Conservation (phyloP, 2,113 vertebrate genomes). For the Cynocephalus volans region DNA sequence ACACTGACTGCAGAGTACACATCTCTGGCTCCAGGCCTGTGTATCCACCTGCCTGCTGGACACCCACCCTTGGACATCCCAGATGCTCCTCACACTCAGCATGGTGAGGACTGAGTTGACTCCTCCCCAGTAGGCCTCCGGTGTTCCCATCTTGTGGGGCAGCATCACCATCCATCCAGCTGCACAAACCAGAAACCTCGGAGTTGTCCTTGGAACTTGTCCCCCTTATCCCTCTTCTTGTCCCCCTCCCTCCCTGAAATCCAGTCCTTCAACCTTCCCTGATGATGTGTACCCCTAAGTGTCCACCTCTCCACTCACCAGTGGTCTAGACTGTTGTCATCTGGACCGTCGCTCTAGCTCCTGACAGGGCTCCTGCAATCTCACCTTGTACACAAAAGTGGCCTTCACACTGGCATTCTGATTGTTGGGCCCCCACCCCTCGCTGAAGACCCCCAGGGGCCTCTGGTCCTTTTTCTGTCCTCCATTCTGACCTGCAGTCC, state of each 20-base stretch:
- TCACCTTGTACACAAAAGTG: not conserved
- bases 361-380: not conserved
- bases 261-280: not conserved
- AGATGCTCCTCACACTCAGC: not conserved
- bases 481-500: not conserved
- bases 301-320: not conserved
- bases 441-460: fast-evolving
- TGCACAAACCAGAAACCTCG: not conserved
- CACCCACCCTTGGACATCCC: not conserved
- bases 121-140: too few relatives aligned
- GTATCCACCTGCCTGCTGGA: not conserved
- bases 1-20: not conserved
- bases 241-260: not conserved
- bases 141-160: not conserved
- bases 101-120: not conserved
- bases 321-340: not conserved
- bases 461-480: not conserved
- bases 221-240: not conserved
- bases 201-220: not conserved
- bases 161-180: not conserved
- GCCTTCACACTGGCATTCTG: not conserved
- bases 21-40: not conserved
- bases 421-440: not conserved
- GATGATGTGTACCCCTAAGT: not conserved
- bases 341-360: not conserved